Evolutionary conservation across 2,888 invertebrate species (phyloP).

Genomic region (Branchipolynoe longqiensis): DNA sequence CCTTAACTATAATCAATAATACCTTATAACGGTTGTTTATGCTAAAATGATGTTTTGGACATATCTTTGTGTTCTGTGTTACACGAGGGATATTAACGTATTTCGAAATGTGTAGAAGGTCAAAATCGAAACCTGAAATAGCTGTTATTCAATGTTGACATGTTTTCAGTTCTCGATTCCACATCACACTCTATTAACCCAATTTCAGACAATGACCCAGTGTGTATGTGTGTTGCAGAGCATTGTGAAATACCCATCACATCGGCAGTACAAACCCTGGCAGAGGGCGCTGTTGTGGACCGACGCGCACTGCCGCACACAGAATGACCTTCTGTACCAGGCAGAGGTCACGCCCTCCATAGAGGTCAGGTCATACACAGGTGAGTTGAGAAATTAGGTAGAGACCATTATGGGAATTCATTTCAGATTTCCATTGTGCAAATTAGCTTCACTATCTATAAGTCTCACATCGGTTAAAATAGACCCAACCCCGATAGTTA

Average conservation of each 20-base stretch:
- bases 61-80: too few relatives aligned
- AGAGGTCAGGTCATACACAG: conserved; percentile 23
- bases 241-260: conserved; percentile 63
- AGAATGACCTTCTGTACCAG: conserved; percentile 29
- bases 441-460: background rate
- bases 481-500: too few relatives aligned
- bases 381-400: conserved; percentile 18
- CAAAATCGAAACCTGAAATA: background rate
- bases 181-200: background rate
- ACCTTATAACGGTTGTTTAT: too few relatives aligned
- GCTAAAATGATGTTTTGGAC: too few relatives aligned
- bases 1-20: too few relatives aligned
- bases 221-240: conserved; percentile 58
- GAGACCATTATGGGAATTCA: background rate
- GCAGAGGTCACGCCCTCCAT: background rate
- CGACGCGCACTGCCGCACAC: conserved; percentile 65
- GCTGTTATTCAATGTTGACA: too few relatives aligned
- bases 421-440: background rate
- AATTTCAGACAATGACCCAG: background rate
- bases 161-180: too few relatives aligned
- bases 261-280: conserved; percentile 65
- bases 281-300: conserved; percentile 60
- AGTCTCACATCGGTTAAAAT: too few relatives aligned
- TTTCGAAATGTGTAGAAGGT: too few relatives aligned
- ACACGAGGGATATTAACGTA: too few relatives aligned